Evolutionary conservation across 2,797 vertebrate genomes (phyloP).

Genomic region (Pipistrellus kuhlii): DNA sequence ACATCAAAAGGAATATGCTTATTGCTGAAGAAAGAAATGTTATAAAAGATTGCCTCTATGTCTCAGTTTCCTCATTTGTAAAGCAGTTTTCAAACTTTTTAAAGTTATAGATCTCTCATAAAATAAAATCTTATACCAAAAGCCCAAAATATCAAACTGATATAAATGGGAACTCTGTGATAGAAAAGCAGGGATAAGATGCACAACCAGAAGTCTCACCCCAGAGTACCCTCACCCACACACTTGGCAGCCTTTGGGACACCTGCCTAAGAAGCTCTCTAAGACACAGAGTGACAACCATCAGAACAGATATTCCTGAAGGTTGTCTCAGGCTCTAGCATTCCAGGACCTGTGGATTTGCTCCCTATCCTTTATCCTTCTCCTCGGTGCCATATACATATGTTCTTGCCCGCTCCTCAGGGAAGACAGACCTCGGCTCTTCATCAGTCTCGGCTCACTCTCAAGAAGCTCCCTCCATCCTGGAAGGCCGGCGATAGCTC

Average conservation of each 20-base stretch:
- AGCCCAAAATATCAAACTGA: neutral
- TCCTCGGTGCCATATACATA: neutral
- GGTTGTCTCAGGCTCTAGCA: neutral
- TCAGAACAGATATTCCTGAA: neutral
- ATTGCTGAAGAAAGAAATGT: neutral
- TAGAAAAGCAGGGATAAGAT: neutral
- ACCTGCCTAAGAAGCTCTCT: neutral
- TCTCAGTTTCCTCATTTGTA: neutral
- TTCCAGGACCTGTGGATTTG: neutral
- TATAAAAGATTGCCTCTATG: neutral
- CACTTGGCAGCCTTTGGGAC: neutral
- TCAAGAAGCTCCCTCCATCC: rapidly evolving
- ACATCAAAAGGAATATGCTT: neutral
- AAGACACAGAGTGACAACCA: neutral
- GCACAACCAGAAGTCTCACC: neutral
- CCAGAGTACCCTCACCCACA: neutral
- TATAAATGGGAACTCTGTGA: neutral
- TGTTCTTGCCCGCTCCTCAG: neutral
- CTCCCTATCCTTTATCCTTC: neutral
- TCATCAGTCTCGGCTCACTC: neutral
- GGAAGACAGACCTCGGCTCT: neutral
- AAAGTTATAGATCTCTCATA: neutral
- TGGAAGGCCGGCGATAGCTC: neutral
- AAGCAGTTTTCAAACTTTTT: neutral
- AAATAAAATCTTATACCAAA: neutral